Evolutionary conservation across 2,888 invertebrate genomes (phyloP).

Genomic region (Philereme vetulata): DNA sequence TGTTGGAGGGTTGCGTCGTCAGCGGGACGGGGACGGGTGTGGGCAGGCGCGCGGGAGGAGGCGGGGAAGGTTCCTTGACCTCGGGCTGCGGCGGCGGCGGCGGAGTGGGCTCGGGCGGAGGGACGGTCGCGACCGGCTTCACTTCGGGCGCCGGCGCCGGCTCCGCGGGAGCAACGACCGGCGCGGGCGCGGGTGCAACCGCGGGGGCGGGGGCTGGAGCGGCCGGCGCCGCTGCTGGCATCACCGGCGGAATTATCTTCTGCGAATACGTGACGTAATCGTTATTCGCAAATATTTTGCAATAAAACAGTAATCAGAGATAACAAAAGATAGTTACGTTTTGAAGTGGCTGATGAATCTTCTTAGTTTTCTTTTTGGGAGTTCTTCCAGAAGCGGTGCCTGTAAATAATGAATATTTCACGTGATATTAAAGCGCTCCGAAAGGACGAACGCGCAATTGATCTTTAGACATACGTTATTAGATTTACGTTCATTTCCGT

Average conservation of each 20-base stretch:
- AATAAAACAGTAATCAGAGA: neutral
- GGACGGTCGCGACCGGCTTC: constrained; percentile 28
- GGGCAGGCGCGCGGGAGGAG: constrained; percentile 52
- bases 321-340: constrained; percentile 64
- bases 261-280: constrained; percentile 37
- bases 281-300: neutral
- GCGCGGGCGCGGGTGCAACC: constrained; percentile 24
- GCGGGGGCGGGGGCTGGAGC: constrained; percentile 1
- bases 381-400: constrained; percentile 69
- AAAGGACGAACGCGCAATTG: constrained; percentile 24
- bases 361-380: constrained; percentile 76
- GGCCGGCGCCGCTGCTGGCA: constrained; percentile 38
- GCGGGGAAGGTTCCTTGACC: constrained; percentile 47
- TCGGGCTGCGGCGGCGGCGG: constrained; percentile 31
- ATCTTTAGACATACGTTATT: constrained; percentile 4
- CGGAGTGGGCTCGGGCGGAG: constrained; percentile 42
- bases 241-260: constrained; percentile 51
- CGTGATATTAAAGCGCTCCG: constrained; percentile 36
- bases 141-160: constrained; percentile 49
- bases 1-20: constrained; percentile 26
- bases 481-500: neutral
- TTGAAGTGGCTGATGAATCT: constrained; percentile 68
- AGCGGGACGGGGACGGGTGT: constrained; percentile 22
- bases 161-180: constrained; percentile 47
- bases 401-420: constrained; percentile 50